Conservation (phyloP, 2,888 invertebrate genomes). For the Chrysomela aeneicollis region DNA sequence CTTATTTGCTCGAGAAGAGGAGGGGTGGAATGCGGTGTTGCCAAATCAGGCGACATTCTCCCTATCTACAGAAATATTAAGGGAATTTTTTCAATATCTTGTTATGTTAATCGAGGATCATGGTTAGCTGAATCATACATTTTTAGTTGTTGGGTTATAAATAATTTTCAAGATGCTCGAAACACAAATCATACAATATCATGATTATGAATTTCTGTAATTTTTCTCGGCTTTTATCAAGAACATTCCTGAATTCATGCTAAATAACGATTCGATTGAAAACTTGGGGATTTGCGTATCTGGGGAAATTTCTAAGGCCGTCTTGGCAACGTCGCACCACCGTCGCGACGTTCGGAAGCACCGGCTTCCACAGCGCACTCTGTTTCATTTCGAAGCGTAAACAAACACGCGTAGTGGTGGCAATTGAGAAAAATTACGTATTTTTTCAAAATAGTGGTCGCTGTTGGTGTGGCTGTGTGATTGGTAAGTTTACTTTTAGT, state of each 20-base stretch:
- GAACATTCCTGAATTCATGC: too few relatives aligned
- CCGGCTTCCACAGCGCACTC: slow-evolving; percentile 9
- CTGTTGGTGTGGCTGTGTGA: too few relatives aligned
- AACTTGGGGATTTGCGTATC: not conserved
- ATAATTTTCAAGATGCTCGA: too few relatives aligned
- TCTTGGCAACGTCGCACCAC: slow-evolving; percentile 15
- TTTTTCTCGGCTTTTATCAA: too few relatives aligned
- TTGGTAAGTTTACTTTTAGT: too few relatives aligned
- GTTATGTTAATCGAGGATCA: too few relatives aligned
- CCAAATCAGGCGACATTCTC: not conserved
- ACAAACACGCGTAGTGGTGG: slow-evolving; percentile 7
- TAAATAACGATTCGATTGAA: not conserved
- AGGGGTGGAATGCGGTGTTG: slow-evolving; percentile 26
- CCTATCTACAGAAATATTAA: not conserved
- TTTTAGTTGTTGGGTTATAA: too few relatives aligned
- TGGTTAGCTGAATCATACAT: too few relatives aligned
- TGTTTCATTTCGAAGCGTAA: not conserved
- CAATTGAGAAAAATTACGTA: slow-evolving; percentile 8
- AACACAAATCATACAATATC: too few relatives aligned
- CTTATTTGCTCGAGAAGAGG: slow-evolving; percentile 18
- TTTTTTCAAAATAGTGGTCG: not conserved
- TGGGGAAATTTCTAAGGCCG: not conserved
- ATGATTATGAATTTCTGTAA: too few relatives aligned
- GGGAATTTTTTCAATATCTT: too few relatives aligned
- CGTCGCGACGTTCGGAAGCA: not conserved